Base-by-base conservation (phyloP, 2,797 vertebrate species). In the Acanthopagrus latus region DNA sequence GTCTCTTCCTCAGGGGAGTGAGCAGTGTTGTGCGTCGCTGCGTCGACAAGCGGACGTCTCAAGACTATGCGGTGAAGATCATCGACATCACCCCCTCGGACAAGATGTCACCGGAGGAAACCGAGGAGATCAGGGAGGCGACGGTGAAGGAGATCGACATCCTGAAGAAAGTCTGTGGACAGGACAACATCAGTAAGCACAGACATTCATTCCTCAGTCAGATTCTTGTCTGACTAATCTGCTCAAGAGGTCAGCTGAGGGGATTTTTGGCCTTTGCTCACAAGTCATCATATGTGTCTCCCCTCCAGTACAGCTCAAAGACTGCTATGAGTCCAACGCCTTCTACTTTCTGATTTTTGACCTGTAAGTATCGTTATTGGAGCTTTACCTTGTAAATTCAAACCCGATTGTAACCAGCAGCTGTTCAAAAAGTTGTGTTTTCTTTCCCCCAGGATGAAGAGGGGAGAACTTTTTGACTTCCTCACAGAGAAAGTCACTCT, bases 281-380 rank as follows among this genome's bases (percentile, higher is more conserved):
- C 29, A 17, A 20, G 12, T 67, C 58, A 52, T 62, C n/a, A 57
- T 60, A 27, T 63, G 44, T 78, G 44, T 77, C 67, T 96, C 89
- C 86, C 89, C 84, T 96, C 73, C 93, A 99, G 98, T 99, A 87
- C 97, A 98, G 93, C 95, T 99, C 85, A 98, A 98, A 93, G 98
- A 99, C 92, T 98, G 94, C 92, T 99, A 95, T 2, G 97, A 98
- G 91, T 97, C 98, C 86, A 96, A 96, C 64, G 98, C 96, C 76
- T 99, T 98, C 94, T 99, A 96, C 95, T 99, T 99, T 96, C 88
- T 99, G 91, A 95, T 99, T 78, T 99, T 99, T 93, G 98, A 99
- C 85, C 89, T 99, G 98, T 99, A 92, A 97, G 98, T 97, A 92
- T 72, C 10, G 5, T 59, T 2, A 46, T 16, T 5, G 0, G 2